Conservation (phyloP, 1,140 invertebrate species). For the Parasteatoda tepidariorum region DNA sequence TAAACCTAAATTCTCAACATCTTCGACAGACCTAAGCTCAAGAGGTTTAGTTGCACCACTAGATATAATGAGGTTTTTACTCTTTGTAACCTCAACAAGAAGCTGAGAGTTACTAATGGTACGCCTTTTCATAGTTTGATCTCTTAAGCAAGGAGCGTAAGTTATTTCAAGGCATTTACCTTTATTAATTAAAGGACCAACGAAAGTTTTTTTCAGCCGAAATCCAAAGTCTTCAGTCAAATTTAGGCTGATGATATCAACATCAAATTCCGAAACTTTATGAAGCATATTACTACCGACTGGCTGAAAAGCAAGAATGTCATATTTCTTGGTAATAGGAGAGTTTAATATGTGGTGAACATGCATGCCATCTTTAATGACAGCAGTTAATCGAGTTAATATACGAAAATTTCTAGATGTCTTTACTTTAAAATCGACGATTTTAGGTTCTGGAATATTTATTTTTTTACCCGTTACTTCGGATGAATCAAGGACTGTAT, state of each 20-base stretch:
- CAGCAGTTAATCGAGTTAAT: constrained; percentile 38
- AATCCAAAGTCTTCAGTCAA: constrained; percentile 21
- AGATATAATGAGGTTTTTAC: constrained; percentile 59
- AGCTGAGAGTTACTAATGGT: constrained; percentile 40
- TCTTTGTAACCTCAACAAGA: constrained; percentile 44
- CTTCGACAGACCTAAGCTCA: constrained; percentile 57
- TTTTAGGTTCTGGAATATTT: constrained; percentile 26
- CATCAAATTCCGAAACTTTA: constrained; percentile 39
- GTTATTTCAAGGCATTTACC: constrained; percentile 59
- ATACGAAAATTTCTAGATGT: background rate
- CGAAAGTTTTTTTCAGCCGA: constrained; percentile 38
- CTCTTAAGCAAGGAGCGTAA: constrained; percentile 55
- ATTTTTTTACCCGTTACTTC: constrained; percentile 37
- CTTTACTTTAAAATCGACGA: background rate
- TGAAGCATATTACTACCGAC: constrained; percentile 42
- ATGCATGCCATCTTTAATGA: constrained; percentile 40
- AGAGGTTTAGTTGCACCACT: constrained; percentile 49
- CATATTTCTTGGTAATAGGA: constrained; percentile 60
- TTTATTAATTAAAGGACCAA: constrained; percentile 21
- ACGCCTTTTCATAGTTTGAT: constrained; percentile 18
- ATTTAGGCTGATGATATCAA: constrained; percentile 60
- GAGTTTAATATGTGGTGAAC: constrained; percentile 24
- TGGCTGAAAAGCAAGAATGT: constrained; percentile 60
- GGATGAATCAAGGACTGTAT: constrained; percentile 16
- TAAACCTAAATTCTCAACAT: constrained; percentile 58